Conservation (phyloP, 1,140 invertebrate genomes). For the Eurosta solidaginis region DNA sequence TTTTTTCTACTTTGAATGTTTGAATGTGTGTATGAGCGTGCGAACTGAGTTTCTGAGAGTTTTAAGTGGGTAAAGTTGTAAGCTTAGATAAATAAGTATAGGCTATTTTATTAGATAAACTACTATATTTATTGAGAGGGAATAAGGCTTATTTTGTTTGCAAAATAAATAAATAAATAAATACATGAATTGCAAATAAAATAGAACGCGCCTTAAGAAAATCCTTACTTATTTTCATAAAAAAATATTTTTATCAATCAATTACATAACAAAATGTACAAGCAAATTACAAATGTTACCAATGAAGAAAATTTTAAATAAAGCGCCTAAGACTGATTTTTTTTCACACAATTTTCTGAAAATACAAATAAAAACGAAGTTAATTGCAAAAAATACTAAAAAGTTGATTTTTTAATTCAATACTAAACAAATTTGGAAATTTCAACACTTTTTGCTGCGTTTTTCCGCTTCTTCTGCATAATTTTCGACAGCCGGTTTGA, state of each 20-base stretch:
- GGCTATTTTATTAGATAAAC: too few species aligned
- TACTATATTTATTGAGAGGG: background rate
- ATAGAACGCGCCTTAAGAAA: background rate
- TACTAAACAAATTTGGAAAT: background rate
- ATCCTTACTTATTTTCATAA: background rate
- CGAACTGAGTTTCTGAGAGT: too few species aligned
- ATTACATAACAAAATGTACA: slow-evolving; percentile 20
- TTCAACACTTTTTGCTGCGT: slow-evolving; percentile 13
- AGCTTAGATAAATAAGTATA: too few species aligned
- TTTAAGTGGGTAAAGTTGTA: background rate
- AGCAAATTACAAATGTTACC: slow-evolving; percentile 21
- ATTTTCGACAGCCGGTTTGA: background rate
- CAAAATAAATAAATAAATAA: slow-evolving; percentile 12
- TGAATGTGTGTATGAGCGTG: background rate
- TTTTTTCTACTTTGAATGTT: background rate
- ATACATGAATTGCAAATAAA: too few species aligned
- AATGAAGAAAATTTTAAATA: background rate
- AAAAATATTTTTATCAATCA: slow-evolving; percentile 5
- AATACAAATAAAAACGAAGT: slow-evolving; percentile 6
- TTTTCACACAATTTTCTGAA: background rate
- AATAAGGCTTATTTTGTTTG: slow-evolving; percentile 18
- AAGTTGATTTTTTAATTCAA: slow-evolving; percentile 12
- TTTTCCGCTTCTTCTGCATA: background rate
- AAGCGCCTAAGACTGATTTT: slow-evolving; percentile 1
- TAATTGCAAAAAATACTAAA: slow-evolving; percentile 8